A percentile compares a stretch with the other conserved stretches of the same genome.
phyloP scores from a whole-genome alignment of 2,888 invertebrate species.

The Diadegma fenestrale region DNA sequence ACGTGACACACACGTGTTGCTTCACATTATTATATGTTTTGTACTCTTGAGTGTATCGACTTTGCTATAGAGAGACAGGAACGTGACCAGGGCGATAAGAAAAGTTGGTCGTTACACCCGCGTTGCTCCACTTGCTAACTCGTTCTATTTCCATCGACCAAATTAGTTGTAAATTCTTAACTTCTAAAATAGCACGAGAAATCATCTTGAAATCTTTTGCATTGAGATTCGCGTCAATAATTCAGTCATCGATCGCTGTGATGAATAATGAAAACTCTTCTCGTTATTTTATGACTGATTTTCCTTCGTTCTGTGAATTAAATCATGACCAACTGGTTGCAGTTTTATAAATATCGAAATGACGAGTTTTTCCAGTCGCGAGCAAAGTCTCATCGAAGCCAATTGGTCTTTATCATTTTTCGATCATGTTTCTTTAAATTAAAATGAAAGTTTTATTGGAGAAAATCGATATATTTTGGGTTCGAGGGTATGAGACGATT shows the following conservation, averaged over 20 bases:
- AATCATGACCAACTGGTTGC: neutral
- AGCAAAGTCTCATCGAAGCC: neutral
- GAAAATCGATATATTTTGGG: too few species aligned
- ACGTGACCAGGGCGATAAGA: conserved; percentile 4
- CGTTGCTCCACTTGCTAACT: conserved; percentile 50
- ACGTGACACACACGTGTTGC: conserved; percentile 22
- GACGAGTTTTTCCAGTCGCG: neutral
- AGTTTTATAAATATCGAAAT: neutral
- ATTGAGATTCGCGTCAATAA: neutral
- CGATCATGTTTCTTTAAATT: too few species aligned
- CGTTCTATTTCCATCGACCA: conserved; percentile 43
- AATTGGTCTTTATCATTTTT: neutral
- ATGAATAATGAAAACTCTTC: neutral
- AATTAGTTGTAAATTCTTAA: conserved; percentile 1
- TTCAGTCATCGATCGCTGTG: neutral
- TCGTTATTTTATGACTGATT: neutral
- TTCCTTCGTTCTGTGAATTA: neutral
- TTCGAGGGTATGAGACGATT: too few species aligned
- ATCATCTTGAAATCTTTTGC: neutral
- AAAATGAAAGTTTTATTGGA: too few species aligned
- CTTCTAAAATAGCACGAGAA: neutral
- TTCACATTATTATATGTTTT: conserved; percentile 31
- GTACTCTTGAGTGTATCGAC: conserved; percentile 17
- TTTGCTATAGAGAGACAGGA: conserved; percentile 2
- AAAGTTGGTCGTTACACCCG: conserved; percentile 33